Conservation (phyloP, 2,113 vertebrate species). For the Malurus melanocephalus region DNA sequence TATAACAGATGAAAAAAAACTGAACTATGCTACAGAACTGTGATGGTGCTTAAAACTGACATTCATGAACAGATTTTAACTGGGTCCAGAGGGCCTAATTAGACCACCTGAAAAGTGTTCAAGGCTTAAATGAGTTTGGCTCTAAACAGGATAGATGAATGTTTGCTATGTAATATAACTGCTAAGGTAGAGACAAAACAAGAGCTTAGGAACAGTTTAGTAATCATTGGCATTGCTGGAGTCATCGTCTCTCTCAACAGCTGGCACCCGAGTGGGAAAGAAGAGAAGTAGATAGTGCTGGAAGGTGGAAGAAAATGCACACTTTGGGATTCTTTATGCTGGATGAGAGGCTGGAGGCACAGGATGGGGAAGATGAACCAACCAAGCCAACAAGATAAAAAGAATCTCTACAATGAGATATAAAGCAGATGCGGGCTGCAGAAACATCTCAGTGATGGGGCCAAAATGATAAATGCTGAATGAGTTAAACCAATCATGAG, state of each 20-base stretch:
- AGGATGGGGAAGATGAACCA: background rate
- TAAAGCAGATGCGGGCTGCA: background rate
- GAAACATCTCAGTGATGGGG: background rate
- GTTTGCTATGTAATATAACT: background rate
- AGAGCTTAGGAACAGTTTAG: background rate
- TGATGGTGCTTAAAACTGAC: background rate
- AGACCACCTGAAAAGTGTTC: background rate
- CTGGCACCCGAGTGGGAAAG: background rate
- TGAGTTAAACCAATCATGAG: background rate
- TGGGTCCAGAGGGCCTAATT: conserved; percentile 18
- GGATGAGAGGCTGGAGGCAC: background rate
- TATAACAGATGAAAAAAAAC: background rate
- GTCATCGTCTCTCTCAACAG: background rate
- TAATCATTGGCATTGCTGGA: background rate
- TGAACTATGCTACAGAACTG: background rate
- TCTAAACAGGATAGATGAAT: background rate
- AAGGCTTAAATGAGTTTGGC: background rate
- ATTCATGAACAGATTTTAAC: background rate
- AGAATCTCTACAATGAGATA: background rate
- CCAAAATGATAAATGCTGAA: background rate
- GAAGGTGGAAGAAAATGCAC: background rate
- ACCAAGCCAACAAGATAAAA: background rate
- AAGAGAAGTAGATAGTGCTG: background rate
- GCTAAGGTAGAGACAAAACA: background rate
- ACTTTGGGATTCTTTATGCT: background rate